These are phyloP conservation scores for Dugesia japonica DNA, from an alignment of 2,888 invertebrate genomes.

Conservation along the genomic window DNA sequence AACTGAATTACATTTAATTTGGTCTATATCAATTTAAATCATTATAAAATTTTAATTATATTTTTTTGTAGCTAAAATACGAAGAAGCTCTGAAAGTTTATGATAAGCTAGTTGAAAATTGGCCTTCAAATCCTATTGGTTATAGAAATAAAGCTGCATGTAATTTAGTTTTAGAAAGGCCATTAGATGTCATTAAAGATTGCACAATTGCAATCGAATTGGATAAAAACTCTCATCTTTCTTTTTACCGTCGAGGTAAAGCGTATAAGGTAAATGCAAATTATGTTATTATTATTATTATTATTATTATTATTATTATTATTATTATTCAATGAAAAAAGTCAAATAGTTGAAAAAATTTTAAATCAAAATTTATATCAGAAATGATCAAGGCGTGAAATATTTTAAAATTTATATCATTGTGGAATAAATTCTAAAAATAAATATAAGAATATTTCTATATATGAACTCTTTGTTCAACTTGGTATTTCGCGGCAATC, in stretches of 20 bases:
- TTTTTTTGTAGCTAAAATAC: neutral
- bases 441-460: no score
- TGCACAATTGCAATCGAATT: neutral
- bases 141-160: neutral
- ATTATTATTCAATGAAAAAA: neutral
- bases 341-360: no score
- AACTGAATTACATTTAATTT: no score
- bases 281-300: no score
- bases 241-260: neutral
- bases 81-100: neutral
- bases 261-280: neutral
- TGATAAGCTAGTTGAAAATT: neutral
- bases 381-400: no score
- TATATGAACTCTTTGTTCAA: no score
- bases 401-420: no score
- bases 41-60: no score
- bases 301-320: neutral
- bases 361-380: no score
- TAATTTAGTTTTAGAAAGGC: neutral
- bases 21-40: no score
- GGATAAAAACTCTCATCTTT: conserved; percentile 6
- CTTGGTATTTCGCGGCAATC: no score
- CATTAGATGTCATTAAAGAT: neutral
- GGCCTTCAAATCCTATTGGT: neutral
- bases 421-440: no score